Base-by-base conservation (phyloP, 2,888 invertebrate genomes). In the Monoplex corrugatus region DNA sequence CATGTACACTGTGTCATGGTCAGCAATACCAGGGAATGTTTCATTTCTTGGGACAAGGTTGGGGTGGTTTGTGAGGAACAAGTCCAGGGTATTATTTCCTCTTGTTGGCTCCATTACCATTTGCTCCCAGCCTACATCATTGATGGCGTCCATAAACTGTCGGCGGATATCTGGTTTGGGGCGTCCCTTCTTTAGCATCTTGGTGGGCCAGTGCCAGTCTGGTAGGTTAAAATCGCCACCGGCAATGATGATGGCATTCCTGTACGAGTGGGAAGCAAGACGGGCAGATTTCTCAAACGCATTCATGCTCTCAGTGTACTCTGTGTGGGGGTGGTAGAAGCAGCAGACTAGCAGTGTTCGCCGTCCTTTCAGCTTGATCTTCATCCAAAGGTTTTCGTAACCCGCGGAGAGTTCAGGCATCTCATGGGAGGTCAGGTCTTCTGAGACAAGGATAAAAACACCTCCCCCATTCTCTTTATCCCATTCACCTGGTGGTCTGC, bases 291-390 rank as follows among this genome's bases (percentile, higher is more conserved):
- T 43, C 82, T 3, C 82, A 75, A 75, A 82, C n/a, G 82, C 82
- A 6, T 82, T 43, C 82, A 82, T 82, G 45, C 82, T 82, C 82
- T 43, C 82, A 13, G 43, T 82, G 82, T 82, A 38, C 72, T 75
- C 72, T 75, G 72, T 75, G 72, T 75, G 82, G 40, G 82, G 82
- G 43, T 82, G 82, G 45, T 43, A 82, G 82, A 40, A n/a, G n/a
- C n/a, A n/a, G n/a, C n/a, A 82, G 8, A 82, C 82, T 43, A 82
- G 82, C 43, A 82, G n/a, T 82, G 82, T 82, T 40, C 82, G 43
- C 43, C 82, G 43, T 82, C 82, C 82, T 82, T 82, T 82, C 82
- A 82, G 10, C 43, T 82, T 82, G 82, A 82, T 82, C 82, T 82
- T 43, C 82, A 82, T 43, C 82, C 43, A 43, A 38, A 82, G 82